These are phyloP conservation scores for Lytechinus pictus DNA, from an alignment of 35 echinoderm and acorn worm species.

Conservation along the genomic window DNA sequence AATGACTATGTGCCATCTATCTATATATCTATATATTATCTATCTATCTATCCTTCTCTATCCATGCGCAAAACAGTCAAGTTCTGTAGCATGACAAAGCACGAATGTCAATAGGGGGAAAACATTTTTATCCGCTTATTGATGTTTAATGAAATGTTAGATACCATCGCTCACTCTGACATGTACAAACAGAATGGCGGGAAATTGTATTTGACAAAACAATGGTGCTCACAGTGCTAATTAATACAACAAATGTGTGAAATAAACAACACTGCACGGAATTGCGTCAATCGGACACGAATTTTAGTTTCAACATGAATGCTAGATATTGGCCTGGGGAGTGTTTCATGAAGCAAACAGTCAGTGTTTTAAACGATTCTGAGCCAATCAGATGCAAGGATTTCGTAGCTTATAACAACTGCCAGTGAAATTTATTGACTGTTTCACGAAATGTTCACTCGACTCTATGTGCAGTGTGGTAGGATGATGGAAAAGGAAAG, in stretches of 20 bases:
- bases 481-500: background rate
- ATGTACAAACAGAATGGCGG: background rate
- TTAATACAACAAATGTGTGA: background rate
- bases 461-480: background rate
- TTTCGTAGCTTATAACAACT: no score
- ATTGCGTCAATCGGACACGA: background rate
- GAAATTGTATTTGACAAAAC: background rate
- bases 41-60: no score
- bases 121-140: background rate
- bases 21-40: no score
- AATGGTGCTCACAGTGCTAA: background rate
- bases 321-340: no score
- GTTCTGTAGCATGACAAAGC: background rate
- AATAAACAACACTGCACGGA: background rate
- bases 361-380: no score
- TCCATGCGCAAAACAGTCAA: no score
- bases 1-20: no score
- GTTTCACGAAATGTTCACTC: no score
- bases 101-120: background rate
- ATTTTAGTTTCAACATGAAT: background rate
- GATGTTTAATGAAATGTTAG: background rate
- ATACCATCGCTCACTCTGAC: background rate
- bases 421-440: no score
- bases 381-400: no score
- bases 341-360: no score